These are phyloP conservation scores for cat (Felis catus) DNA, from an alignment of 2,113 vertebrate species.

Conservation along the genomic window F.catus_Fca126_mat1.0 CM031420.1:124326001-124326500, in stretches of 20 bases:
- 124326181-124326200: too few species aligned
- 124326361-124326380: not conserved
- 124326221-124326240: too few species aligned
- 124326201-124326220: too few species aligned
- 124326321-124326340: not conserved
- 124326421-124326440: not conserved
- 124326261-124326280: too few species aligned
- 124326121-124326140: too few species aligned
- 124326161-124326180: too few species aligned
- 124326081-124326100: not conserved
- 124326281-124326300: not conserved
- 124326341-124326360: not conserved
- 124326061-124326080: not conserved
- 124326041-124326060: not conserved
- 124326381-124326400: not conserved
- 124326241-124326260: too few species aligned
- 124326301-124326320: not conserved
- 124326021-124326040: conserved; percentile 2
- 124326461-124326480: not conserved
- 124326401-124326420: not conserved
- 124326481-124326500: not conserved
- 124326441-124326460: not conserved
- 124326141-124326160: too few species aligned
- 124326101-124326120: too few species aligned
- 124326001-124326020: not conserved